Evolutionary conservation across 2,888 invertebrate genomes (phyloP).

Genomic region (Cacoxenus indagator): DNA sequence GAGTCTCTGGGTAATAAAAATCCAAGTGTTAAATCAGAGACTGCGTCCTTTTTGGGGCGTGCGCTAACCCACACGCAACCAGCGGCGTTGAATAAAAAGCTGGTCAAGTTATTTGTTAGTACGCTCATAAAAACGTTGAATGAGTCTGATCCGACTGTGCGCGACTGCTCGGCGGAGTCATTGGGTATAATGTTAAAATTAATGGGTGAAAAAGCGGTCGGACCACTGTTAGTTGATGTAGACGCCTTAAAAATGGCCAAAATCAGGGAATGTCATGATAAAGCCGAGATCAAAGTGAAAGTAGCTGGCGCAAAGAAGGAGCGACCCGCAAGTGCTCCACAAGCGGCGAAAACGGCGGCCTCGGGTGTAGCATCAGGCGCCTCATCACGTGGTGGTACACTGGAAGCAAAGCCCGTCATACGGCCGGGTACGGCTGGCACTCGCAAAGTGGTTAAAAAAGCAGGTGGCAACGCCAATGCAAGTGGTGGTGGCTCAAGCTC

Average conservation of each 20-base stretch:
- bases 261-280: conserved; percentile 94
- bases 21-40: conserved; percentile 90
- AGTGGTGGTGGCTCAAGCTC: conserved; percentile 31
- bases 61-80: conserved; percentile 87
- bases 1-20: conserved; percentile 92
- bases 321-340: conserved; percentile 67
- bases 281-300: conserved; percentile 88
- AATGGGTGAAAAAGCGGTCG: conserved; percentile 91
- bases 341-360: conserved; percentile 54
- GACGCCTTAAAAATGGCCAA: conserved; percentile 93
- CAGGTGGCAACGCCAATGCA: conserved; percentile 30
- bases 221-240: conserved; percentile 87
- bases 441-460: conserved; percentile 50
- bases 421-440: conserved; percentile 62
- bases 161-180: conserved; percentile 94
- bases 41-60: conserved; percentile 85
- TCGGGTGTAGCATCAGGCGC: conserved; percentile 34
- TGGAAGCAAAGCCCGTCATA: conserved; percentile 62
- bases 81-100: conserved; percentile 87
- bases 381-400: conserved; percentile 50
- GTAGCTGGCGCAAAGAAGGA: conserved; percentile 75
- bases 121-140: conserved; percentile 79
- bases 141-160: conserved; percentile 85
- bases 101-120: conserved; percentile 85
- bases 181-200: conserved; percentile 94